Evolutionary conservation across 2,888 invertebrate genomes (phyloP), one percentile per base, ranked within the genome.

Genomic region (Drosophila niveifrons): DNA sequence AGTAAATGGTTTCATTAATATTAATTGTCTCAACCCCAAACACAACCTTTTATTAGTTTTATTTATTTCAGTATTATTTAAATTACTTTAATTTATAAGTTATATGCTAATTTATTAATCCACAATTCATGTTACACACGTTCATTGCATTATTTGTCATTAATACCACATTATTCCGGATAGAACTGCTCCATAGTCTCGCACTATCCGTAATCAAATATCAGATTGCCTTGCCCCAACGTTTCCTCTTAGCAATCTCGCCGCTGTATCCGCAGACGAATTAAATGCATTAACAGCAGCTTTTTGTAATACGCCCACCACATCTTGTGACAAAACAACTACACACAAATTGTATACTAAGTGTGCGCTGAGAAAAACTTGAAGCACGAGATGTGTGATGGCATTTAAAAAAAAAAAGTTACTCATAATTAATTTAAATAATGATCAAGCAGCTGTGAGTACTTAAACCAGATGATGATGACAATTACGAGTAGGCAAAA

Each of bases 291-390:
- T 65, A 67, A 63, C 61, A 68, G 43, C 53, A 34, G 58, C 18
- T 56, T 39, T 36, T 39, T 36, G 36, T 36, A 36, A 62, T 53
- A 86, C 87, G 87, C 83, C 87, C 75, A 80, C 86, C 1, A 48
- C 44, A 63, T 18, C 53, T 58, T 58, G 23, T 41, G 39, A 2
- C 53, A 56, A 23, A 23, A 2, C 53, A 56, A 23, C 4, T 36
- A 23, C 10, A 15, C 28, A 29, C 23, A 52, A 6, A 51, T 10
- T 13, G 15, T 39, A 59, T 43, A 50, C 13, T 13, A 43, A 11
- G 11, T 15, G 29, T 48, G 11, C 15, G 23, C 2, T 39, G 50
- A 51, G 50, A 17, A 29, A 55, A 63, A 18, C 58, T 15, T 18
- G 4, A 18, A 47, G 29, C 47, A 61, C 64, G 48, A 47, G 28